Evolutionary conservation across 2,113 vertebrate species (phyloP), one percentile per base, ranked within the genome.

Genomic region (human (Homo sapiens)): DNA sequence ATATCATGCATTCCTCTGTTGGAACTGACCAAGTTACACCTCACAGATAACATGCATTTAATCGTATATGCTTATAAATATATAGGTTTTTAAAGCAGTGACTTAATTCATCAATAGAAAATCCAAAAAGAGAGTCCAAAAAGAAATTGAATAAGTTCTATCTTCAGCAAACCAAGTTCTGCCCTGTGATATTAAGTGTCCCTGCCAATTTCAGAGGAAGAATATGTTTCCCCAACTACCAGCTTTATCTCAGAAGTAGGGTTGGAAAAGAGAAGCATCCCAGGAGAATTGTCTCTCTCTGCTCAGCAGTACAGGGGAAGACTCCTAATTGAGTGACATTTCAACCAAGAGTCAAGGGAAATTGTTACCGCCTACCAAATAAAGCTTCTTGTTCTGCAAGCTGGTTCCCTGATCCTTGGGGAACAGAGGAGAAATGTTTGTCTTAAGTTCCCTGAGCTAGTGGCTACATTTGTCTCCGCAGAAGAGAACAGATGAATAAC

Each of bases 291-390:
- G 14, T 55, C 64, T 76, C n/a, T 86, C 90, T 90, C 75, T 20
- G 40, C 32, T 79, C 32, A 55, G 90, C 23, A 57, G 35, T 91
- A 52, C 61, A 55, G 73, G 70, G 85, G 76, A 92, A 95, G 85
- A 59, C 66, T 91, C 92, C 73, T 73, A 96, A 97, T 95, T 96
- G 93, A 95, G 85, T 96, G 97, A 93, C 97, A 95, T 97, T 97
- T 98, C 95, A 90, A 89, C 88, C 84, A 96, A 89, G 83, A 94
- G 88, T 94, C 93, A 59, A 93, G 76, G 70, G 92, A 94, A 75
- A 89, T 43, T 82, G 72, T 89, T 90, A 83, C 93, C 40, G 23
- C 95, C 92, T 89, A 82, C 92, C 81, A 96, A 95, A 88, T 96
- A 92, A 97, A 97, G 82, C 86, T 76, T 22, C 94, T 66, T 92